Evolutionary conservation across 2,113 vertebrate species (phyloP).

Genomic region (Barbus barbus): DNA sequence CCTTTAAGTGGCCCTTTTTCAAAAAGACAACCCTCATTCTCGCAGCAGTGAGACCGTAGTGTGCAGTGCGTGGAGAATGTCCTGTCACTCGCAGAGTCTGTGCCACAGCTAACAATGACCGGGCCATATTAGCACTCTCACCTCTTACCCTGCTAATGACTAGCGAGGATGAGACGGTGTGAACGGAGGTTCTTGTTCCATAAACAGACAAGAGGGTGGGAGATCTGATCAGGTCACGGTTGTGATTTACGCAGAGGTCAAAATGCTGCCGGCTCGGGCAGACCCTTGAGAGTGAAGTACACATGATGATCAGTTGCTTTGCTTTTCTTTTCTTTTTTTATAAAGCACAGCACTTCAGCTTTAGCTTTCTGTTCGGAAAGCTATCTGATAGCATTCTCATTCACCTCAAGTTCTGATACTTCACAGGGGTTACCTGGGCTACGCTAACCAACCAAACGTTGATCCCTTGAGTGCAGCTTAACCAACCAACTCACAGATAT

Average conservation of each 20-base stretch:
- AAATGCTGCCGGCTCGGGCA: background rate
- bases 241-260: conserved; percentile 67
- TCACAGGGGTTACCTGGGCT: background rate
- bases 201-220: conserved; percentile 38
- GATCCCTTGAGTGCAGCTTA: background rate
- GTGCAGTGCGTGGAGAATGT: background rate
- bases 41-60: background rate
- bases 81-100: conserved; percentile 40
- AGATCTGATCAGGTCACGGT: conserved; percentile 52
- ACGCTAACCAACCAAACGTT: background rate
- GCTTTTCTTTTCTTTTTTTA: too few relatives aligned
- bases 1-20: background rate
- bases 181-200: conserved; percentile 38
- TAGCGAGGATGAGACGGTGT: conserved; percentile 39
- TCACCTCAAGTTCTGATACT: background rate
- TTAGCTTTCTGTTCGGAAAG: background rate
- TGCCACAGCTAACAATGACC: conserved; percentile 35
- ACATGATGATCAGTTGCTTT: background rate
- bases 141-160: conserved; percentile 51
- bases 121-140: conserved; percentile 59
- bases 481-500: too few relatives aligned
- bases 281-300: background rate
- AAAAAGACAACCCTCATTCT: background rate
- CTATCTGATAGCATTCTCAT: background rate
- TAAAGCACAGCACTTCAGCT: background rate